Evolutionary conservation across 2,113 vertebrate genomes (phyloP).

Genomic region (Eira barbara): DNA sequence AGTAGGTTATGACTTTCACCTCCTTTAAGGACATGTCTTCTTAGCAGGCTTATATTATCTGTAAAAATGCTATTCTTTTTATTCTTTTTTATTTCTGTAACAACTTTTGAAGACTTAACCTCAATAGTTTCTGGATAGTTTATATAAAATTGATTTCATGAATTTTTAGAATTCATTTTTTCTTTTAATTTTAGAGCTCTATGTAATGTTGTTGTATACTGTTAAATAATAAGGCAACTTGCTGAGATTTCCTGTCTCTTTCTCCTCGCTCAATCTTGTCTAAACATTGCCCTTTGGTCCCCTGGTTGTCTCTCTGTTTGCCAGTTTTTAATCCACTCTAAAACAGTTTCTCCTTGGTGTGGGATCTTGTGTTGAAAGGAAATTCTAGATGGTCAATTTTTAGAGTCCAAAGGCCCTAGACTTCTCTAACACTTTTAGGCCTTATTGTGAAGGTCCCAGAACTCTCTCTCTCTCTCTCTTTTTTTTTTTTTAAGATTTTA

Average conservation of each 20-base stretch:
- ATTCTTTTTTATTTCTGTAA: background rate
- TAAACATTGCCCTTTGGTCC: background rate
- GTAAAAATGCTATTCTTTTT: background rate
- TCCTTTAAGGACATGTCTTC: background rate
- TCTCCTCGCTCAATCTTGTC: background rate
- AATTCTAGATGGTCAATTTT: background rate
- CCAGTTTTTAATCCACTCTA: background rate
- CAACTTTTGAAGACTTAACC: background rate
- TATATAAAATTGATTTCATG: background rate
- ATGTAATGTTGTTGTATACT: background rate
- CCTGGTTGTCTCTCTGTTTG: background rate
- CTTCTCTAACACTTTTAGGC: background rate
- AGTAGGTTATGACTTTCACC: background rate
- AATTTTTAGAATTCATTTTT: background rate
- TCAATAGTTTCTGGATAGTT: background rate
- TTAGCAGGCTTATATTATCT: background rate
- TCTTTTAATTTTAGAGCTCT: background rate
- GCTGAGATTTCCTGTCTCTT: background rate
- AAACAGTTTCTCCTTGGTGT: background rate
- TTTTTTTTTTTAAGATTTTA: background rate
- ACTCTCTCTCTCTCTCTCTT: background rate
- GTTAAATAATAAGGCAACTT: background rate
- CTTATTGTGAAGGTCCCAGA: background rate
- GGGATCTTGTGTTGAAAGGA: background rate
- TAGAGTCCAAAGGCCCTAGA: background rate